phyloP scores from a whole-genome alignment of 2,113 vertebrate genomes.

The Zeus faber region DNA sequence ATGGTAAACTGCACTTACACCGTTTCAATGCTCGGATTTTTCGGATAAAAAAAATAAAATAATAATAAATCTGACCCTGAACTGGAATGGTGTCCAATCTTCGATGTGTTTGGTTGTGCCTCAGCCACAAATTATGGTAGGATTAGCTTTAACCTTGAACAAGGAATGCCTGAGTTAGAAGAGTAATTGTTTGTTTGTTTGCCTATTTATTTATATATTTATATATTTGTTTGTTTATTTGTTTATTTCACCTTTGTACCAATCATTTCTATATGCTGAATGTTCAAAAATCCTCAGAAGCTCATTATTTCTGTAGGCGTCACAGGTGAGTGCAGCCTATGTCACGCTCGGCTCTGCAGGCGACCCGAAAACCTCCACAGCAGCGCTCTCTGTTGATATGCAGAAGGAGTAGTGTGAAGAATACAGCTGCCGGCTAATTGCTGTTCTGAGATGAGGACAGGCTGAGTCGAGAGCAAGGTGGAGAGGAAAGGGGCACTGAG shows the following conservation, averaged over 20 bases:
- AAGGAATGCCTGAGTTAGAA: not conserved
- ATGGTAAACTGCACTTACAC: no score
- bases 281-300: not conserved
- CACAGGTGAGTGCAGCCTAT: not conserved
- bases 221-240: not conserved
- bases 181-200: not conserved
- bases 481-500: constrained; percentile 26
- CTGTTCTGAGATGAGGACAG: constrained; percentile 43
- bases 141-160: not conserved
- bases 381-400: constrained; percentile 36
- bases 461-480: constrained; percentile 15
- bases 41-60: no score
- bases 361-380: not conserved
- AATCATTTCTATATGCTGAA: not conserved
- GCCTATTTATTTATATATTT: not conserved
- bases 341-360: no score
- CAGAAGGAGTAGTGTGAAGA: constrained; percentile 34
- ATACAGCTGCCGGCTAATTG: constrained; percentile 55
- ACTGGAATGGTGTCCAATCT: no score
- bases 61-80: no score
- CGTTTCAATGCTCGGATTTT: no score
- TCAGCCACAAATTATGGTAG: not conserved
- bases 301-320: no score
- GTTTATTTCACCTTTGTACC: not conserved
- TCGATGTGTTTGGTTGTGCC: no score